Conservation (phyloP, 35 echinoderm and acorn worm genomes). For the Stichopus chloronotus region DNA sequence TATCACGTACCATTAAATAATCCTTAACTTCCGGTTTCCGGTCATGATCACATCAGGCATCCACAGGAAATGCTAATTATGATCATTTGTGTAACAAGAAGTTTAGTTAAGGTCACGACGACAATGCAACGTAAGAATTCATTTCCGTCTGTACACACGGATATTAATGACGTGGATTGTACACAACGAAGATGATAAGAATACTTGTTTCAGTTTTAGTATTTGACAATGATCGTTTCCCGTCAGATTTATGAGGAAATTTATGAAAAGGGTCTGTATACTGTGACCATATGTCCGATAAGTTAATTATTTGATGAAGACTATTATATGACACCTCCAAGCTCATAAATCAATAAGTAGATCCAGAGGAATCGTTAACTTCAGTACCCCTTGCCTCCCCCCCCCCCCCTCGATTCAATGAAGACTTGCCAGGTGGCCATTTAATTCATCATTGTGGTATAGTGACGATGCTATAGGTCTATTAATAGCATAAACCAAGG, state of each 20-base stretch:
- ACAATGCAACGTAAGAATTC: background rate
- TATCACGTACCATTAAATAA: background rate
- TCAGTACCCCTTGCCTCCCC: no score
- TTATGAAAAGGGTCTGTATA: no score
- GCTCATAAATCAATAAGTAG: no score
- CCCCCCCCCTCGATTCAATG: no score
- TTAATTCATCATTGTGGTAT: no score
- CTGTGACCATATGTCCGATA: no score
- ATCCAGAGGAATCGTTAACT: no score
- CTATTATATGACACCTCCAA: no score
- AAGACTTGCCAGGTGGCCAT: no score
- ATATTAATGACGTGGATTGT: background rate
- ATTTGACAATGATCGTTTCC: background rate
- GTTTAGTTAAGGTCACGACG: background rate
- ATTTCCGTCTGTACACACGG: background rate
- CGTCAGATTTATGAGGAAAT: background rate
- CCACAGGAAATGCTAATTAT: background rate
- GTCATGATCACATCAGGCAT: background rate
- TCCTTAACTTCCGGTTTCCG: slow-evolving; percentile 29
- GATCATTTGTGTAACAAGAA: background rate
- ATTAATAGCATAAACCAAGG: no score
- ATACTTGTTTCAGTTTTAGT: background rate
- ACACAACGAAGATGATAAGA: background rate
- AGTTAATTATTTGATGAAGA: no score
- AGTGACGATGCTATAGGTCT: no score